phyloP scores from a whole-genome alignment of 1,140 invertebrate species.

The Microplitis demolitor region DNA sequence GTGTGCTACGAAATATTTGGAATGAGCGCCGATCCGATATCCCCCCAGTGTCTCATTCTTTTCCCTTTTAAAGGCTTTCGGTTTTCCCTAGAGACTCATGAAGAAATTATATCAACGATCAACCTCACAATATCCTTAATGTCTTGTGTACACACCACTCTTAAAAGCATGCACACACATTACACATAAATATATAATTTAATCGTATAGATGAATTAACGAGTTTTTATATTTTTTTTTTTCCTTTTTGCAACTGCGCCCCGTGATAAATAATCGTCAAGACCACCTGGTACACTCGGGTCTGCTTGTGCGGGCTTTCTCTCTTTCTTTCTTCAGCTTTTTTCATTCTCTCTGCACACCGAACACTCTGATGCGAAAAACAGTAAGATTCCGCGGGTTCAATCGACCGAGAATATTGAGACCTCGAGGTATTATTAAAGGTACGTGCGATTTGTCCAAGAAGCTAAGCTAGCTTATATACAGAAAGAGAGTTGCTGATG shows the following conservation, averaged over 20 bases:
- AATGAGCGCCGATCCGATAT: constrained; percentile 20
- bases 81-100: not conserved
- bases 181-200: not conserved
- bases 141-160: not conserved
- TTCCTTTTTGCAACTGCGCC: not conserved
- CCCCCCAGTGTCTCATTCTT: constrained; percentile 12
- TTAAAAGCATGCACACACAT: no score
- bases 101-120: constrained; percentile 7
- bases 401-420: constrained; percentile 10
- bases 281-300: not conserved
- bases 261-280: constrained; percentile 6
- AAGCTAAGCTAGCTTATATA: not conserved
- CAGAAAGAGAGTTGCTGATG: no score
- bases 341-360: not conserved
- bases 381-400: constrained; percentile 6
- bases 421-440: not conserved
- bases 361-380: not conserved
- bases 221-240: constrained; percentile 2
- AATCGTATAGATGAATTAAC: constrained; percentile 10
- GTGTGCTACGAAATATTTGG: constrained; percentile 21
- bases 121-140: not conserved
- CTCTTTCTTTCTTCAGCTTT: no score
- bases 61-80: not conserved
- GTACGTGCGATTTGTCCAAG: not conserved
- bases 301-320: constrained; percentile 1